Evolutionary conservation across 2,113 vertebrate genomes (phyloP).

Genomic region (Podarcis cretensis): DNA sequence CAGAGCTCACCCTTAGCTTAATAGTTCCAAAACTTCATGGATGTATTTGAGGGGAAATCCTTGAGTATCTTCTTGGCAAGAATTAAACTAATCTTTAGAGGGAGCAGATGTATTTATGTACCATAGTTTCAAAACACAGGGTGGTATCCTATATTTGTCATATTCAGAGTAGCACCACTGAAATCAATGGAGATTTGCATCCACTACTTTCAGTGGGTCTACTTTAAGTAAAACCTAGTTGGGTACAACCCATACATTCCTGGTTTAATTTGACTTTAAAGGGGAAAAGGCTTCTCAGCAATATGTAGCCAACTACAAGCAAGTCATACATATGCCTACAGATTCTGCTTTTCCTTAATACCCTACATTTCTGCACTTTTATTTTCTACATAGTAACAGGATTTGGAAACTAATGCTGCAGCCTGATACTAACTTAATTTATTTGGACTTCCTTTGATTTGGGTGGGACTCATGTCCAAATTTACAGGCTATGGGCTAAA

Average conservation of each 20-base stretch:
- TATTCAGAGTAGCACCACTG: no score
- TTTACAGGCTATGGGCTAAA: background rate
- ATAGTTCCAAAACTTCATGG: background rate
- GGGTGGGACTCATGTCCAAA: background rate
- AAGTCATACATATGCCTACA: background rate
- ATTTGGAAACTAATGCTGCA: background rate
- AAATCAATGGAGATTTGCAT: no score
- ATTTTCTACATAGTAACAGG: background rate
- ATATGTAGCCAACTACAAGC: background rate
- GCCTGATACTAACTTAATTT: background rate
- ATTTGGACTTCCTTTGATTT: background rate
- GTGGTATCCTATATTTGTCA: no score
- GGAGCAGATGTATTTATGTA: background rate
- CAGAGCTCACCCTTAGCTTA: slow-evolving; percentile 22
- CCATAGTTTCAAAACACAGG: background rate
- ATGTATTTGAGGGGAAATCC: background rate
- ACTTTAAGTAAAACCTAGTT: no score
- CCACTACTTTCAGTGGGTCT: no score
- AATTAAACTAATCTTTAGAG: background rate
- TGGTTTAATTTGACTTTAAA: background rate
- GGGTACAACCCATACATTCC: background rate
- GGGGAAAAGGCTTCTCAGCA: background rate
- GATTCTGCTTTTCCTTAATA: slow-evolving; percentile 1
- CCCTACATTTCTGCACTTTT: no score
- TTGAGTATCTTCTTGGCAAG: background rate